Evolutionary conservation across 2,888 invertebrate species (phyloP).

Genomic region (Ethmia dodecea): DNA sequence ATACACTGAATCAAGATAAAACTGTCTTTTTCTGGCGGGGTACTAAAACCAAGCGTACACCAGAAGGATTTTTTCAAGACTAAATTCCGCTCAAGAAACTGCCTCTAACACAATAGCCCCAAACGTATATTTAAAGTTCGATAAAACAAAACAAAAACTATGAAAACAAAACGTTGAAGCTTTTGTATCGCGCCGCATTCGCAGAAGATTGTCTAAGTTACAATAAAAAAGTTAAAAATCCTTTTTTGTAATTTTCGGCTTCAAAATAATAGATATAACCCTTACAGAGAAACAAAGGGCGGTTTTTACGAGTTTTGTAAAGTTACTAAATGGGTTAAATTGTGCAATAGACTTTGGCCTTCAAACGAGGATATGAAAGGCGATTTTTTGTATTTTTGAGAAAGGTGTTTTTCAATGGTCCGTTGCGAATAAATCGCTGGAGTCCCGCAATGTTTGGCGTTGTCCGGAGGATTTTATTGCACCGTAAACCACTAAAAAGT

Average conservation of each 20-base stretch:
- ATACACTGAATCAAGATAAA: conserved; percentile 1
- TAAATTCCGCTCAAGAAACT: conserved; percentile 57
- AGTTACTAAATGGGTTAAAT: conserved; percentile 54
- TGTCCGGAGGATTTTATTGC: conserved; percentile 65
- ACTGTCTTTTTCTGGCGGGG: neutral
- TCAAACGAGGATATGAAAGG: conserved; percentile 18
- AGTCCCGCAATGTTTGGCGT: conserved; percentile 71
- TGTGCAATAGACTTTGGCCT: conserved; percentile 28
- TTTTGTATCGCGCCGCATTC: conserved; percentile 67
- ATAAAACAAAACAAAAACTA: conserved; percentile 68
- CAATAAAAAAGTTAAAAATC: conserved; percentile 43
- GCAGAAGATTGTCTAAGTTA: conserved; percentile 51
- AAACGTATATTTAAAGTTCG: conserved; percentile 70
- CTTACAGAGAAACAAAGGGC: conserved; percentile 56
- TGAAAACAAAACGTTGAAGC: conserved; percentile 55
- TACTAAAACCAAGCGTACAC: conserved; percentile 50
- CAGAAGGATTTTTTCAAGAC: conserved; percentile 69
- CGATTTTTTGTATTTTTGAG: conserved; percentile 22
- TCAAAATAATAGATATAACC: conserved; percentile 55
- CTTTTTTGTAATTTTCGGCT: conserved; percentile 40
- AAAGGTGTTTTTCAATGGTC: conserved; percentile 13
- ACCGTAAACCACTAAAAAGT: conserved; percentile 72
- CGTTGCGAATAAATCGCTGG: conserved; percentile 38
- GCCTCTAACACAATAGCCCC: conserved; percentile 63
- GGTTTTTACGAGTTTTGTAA: conserved; percentile 29